Conservation (phyloP, 53 echinoderm and acorn worm genomes). For the Paracentrotus lividus region DNA sequence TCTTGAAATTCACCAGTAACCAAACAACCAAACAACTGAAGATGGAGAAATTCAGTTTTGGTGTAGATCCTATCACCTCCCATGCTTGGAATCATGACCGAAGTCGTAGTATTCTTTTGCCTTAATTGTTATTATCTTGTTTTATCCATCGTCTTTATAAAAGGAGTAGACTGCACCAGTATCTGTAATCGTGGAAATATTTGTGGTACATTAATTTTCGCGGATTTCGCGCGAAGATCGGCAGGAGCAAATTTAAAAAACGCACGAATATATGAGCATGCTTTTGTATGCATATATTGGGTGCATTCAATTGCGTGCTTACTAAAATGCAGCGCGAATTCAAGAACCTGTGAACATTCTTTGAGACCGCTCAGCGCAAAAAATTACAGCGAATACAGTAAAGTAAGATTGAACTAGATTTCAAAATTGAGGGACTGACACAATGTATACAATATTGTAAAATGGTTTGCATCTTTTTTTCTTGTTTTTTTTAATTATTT, state of each 20-base stretch:
- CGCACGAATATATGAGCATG: too few relatives aligned
- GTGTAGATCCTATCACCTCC: conserved; percentile 89
- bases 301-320: too few relatives aligned
- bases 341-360: too few relatives aligned
- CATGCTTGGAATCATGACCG: conserved; percentile 95
- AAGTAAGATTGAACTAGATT: neutral
- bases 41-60: conserved; percentile 94
- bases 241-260: too few relatives aligned
- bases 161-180: too few relatives aligned
- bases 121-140: neutral
- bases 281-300: too few relatives aligned
- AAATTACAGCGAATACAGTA: too few relatives aligned
- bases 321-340: too few relatives aligned
- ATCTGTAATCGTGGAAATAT: too few relatives aligned
- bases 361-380: too few relatives aligned
- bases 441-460: neutral
- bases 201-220: too few relatives aligned
- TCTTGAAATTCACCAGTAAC: neutral
- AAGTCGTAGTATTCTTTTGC: conserved; percentile 79
- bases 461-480: neutral
- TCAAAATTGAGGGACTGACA: neutral
- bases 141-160: neutral
- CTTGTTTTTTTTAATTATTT: neutral
- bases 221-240: too few relatives aligned
- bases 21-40: neutral